These are phyloP conservation scores for Sturnira hondurensis DNA, from an alignment of 2,113 vertebrate genomes.

Conservation along the genomic window DNA sequence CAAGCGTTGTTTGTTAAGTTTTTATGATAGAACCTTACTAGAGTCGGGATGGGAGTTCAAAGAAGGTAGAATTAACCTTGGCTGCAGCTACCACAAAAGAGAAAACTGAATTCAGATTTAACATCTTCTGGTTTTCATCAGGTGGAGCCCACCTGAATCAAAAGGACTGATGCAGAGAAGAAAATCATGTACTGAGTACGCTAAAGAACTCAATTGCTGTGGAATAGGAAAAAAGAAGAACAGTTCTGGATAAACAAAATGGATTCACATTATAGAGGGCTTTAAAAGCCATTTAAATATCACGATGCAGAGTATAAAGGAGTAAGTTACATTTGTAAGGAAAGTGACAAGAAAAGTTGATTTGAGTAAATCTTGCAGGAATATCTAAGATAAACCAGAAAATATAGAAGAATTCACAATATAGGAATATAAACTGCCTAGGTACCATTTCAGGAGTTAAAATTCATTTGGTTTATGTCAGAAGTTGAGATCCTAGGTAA, in stretches of 20 bases:
- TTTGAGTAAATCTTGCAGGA: neutral
- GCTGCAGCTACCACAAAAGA: neutral
- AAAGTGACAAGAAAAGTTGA: neutral
- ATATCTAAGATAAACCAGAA: slow-evolving; percentile 3
- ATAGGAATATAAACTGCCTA: neutral
- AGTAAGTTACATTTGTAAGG: neutral
- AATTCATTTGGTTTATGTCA: neutral
- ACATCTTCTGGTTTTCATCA: neutral
- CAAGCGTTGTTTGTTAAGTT: neutral
- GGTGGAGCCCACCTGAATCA: neutral
- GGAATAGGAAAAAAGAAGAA: neutral
- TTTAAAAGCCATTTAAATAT: neutral
- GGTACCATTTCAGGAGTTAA: neutral
- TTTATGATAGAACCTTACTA: neutral
- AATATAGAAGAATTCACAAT: neutral
- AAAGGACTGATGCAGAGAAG: neutral
- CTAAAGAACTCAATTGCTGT: neutral
- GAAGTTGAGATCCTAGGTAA: neutral
- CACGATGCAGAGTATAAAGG: neutral
- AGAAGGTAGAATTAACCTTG: neutral
- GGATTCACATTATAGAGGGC: neutral
- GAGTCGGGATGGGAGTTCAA: neutral
- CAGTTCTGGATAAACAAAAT: neutral
- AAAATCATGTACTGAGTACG: neutral
- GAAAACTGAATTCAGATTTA: neutral